These are phyloP conservation scores for Chiridota heheva DNA, from an alignment of 35 echinoderm and acorn worm species.

Conservation along the genomic window DNA sequence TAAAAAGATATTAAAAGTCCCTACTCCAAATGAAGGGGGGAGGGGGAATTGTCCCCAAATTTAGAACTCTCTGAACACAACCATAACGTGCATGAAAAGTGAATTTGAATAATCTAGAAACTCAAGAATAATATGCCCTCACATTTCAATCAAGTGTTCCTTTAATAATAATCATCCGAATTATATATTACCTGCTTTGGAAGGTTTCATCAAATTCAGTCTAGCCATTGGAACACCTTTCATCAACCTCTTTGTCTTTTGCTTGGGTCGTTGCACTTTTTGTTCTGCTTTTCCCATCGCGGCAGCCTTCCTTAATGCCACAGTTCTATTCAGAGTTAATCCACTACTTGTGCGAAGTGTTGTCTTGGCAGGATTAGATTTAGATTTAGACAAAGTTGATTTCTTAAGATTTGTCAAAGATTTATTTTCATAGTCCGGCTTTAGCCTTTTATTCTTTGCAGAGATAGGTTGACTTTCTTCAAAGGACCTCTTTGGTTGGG, in stretches of 20 bases:
- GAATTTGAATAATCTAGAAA: too few relatives aligned
- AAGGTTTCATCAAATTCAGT: slow-evolving; percentile 67
- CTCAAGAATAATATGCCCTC: too few relatives aligned
- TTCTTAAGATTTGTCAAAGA: too few relatives aligned
- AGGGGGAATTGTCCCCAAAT: background rate
- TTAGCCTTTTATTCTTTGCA: too few relatives aligned
- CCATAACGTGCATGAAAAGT: too few relatives aligned
- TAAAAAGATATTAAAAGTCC: background rate
- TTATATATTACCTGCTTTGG: slow-evolving; percentile 57
- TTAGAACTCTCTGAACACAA: too few relatives aligned
- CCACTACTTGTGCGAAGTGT: too few relatives aligned
- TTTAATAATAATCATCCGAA: background rate
- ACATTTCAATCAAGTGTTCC: too few relatives aligned
- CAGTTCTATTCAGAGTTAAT: slow-evolving; percentile 57
- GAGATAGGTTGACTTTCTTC: too few relatives aligned
- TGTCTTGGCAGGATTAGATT: background rate
- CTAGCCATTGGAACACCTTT: slow-evolving; percentile 93
- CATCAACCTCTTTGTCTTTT: slow-evolving; percentile 47
- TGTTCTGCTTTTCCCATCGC: background rate
- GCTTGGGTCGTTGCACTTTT: slow-evolving; percentile 13
- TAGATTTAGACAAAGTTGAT: background rate
- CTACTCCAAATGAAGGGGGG: background rate
- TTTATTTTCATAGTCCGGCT: too few relatives aligned
- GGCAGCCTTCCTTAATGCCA: slow-evolving; percentile 50
- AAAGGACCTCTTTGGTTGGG: too few relatives aligned